Conservation (phyloP, 2,797 vertebrate species). For the Naso thynnoides region DNA sequence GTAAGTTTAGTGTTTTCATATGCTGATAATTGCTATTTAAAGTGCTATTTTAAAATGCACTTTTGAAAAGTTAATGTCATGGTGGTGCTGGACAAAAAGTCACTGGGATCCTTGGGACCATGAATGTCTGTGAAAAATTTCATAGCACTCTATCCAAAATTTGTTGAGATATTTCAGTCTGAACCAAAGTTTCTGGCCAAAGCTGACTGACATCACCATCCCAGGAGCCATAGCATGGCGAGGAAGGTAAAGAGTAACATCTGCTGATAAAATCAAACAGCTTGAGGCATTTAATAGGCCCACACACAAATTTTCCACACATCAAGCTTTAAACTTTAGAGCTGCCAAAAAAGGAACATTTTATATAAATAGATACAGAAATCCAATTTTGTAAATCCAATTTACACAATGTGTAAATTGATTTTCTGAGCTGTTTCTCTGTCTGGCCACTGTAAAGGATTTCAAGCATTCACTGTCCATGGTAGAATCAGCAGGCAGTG, state of each 20-base stretch:
- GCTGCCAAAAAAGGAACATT: neutral
- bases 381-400: conserved; percentile 12
- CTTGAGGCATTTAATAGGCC: neutral
- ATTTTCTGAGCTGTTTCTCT: conserved; percentile 12
- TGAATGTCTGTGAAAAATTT: neutral
- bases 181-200: neutral
- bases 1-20: no score
- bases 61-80: neutral
- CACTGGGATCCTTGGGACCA: neutral
- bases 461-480: conserved; percentile 8
- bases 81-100: neutral
- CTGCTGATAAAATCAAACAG: conserved; percentile 17
- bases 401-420: neutral
- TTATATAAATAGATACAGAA: conserved; percentile 16
- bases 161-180: neutral
- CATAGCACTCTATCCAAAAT: no score
- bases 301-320: conserved; percentile 4
- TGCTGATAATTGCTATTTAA: no score
- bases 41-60: neutral
- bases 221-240: neutral
- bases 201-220: neutral
- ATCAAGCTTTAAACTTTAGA: neutral
- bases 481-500: neutral
- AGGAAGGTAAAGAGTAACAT: conserved; percentile 3
- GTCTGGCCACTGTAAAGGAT: conserved; percentile 3